A percentile compares a stretch with the other conserved stretches of the same genome.
Conservation (phyloP, 2,797 vertebrate species). For the Lutjanus argentimaculatus region DNA sequence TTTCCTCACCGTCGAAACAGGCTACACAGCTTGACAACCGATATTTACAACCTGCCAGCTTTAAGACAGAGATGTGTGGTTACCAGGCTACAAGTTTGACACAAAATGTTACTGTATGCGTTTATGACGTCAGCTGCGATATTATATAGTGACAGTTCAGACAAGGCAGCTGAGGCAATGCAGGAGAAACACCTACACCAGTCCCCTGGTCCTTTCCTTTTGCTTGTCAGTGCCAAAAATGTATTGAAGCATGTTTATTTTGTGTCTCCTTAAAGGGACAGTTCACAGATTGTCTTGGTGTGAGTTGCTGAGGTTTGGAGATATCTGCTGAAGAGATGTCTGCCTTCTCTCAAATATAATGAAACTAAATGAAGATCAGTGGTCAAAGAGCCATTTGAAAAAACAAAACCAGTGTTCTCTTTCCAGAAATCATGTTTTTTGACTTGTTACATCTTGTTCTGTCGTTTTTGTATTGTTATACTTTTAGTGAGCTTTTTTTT, state of each 20-base stretch:
- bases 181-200: background rate
- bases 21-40: slow-evolving; percentile 3
- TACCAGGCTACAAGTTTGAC: slow-evolving; percentile 1
- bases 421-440: too few relatives aligned
- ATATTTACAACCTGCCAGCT: slow-evolving; percentile 7
- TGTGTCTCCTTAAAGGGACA: background rate
- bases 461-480: too few relatives aligned
- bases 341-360: too few relatives aligned
- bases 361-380: too few relatives aligned
- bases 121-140: background rate
- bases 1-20: slow-evolving; percentile 40
- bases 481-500: too few relatives aligned
- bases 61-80: slow-evolving; percentile 8
- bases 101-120: background rate
- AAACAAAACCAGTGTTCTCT: too few relatives aligned
- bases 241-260: background rate
- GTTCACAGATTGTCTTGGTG: too few relatives aligned
- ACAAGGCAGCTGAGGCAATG: background rate
- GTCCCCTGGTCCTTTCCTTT: background rate
- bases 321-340: too few relatives aligned
- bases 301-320: too few relatives aligned
- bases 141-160: background rate
- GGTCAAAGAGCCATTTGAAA: too few relatives aligned
- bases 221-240: background rate
- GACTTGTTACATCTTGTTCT: too few relatives aligned